A percentile compares a stretch with the other conserved stretches of the same genome.
phyloP scores from a whole-genome alignment of 2,888 invertebrate genomes.

The Epinotia brunnichana region DNA sequence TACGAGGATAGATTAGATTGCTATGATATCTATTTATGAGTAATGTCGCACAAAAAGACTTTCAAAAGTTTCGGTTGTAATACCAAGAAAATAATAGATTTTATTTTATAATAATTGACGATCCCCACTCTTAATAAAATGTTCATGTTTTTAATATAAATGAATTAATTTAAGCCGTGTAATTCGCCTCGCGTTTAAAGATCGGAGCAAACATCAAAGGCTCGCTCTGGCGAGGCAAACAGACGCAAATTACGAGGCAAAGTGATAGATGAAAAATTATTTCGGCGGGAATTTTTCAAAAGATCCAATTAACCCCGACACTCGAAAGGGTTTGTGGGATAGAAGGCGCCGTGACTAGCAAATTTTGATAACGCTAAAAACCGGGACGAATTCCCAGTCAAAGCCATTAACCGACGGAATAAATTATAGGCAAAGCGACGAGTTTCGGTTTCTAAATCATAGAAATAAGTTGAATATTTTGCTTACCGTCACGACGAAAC shows the following conservation, averaged over 20 bases:
- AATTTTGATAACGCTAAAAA: slow-evolving; percentile 68
- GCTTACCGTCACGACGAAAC: slow-evolving; percentile 14
- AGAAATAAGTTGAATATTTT: slow-evolving; percentile 35
- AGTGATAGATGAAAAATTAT: slow-evolving; percentile 72
- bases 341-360: slow-evolving; percentile 68
- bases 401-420: slow-evolving; percentile 61
- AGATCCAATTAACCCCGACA: slow-evolving; percentile 73
- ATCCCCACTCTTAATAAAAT: slow-evolving; percentile 24
- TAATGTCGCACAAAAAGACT: no score
- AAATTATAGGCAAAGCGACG: slow-evolving; percentile 55
- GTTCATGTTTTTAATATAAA: slow-evolving; percentile 32
- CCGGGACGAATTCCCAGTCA: slow-evolving; percentile 60
- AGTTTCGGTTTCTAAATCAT: slow-evolving; percentile 49
- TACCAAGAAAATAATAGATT: background rate
- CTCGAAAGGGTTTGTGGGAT: slow-evolving; percentile 69
- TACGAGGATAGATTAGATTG: no score
- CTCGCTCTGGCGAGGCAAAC: slow-evolving; percentile 61
- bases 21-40: no score
- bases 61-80: background rate
- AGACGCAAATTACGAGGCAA: slow-evolving; percentile 63
- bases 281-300: slow-evolving; percentile 68
- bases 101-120: slow-evolving; percentile 4
- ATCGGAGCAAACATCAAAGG: slow-evolving; percentile 57
- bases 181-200: slow-evolving; percentile 46
- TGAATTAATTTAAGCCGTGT: slow-evolving; percentile 34